Evolutionary conservation across 2,888 invertebrate species (phyloP).

Genomic region (Harpalus rufipes): DNA sequence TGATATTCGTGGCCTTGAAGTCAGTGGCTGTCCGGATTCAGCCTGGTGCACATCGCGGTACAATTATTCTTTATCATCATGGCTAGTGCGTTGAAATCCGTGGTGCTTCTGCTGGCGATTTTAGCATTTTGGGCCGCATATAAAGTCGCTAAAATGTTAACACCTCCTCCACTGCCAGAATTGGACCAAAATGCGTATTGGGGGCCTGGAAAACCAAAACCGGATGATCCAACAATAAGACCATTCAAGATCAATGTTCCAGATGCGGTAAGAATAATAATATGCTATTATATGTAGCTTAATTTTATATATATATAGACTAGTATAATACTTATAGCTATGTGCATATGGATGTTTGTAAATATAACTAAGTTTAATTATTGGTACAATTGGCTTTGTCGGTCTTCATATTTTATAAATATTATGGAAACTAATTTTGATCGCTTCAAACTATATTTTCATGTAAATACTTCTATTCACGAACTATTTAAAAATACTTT

Average conservation of each 20-base stretch:
- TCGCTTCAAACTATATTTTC: not conserved
- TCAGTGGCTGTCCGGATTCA: not conserved
- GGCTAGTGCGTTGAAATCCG: slow-evolving; percentile 36
- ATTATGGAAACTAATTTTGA: not conserved
- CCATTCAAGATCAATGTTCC: slow-evolving; percentile 81
- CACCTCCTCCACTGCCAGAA: slow-evolving; percentile 54
- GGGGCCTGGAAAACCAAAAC: slow-evolving; percentile 79
- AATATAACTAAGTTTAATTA: not conserved
- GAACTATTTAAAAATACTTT: too few species aligned
- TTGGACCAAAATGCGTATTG: slow-evolving; percentile 78
- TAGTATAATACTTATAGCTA: not conserved
- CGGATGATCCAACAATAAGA: slow-evolving; percentile 78
- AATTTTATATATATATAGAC: not conserved
- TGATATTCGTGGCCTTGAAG: not conserved
- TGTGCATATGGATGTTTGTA: not conserved
- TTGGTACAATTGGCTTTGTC: not conserved
- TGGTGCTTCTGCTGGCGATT: slow-evolving; percentile 26
- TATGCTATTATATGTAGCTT: not conserved
- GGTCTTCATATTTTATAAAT: not conserved
- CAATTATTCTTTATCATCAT: slow-evolving; percentile 22
- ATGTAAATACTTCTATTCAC: not conserved
- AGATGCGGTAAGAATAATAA: slow-evolving; percentile 77
- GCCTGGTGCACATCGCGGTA: slow-evolving; percentile 8
- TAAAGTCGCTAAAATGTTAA: slow-evolving; percentile 46
- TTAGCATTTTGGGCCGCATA: slow-evolving; percentile 56